phyloP scores from a whole-genome alignment of 2,797 vertebrate genomes.

The Tapirus indicus region DNA sequence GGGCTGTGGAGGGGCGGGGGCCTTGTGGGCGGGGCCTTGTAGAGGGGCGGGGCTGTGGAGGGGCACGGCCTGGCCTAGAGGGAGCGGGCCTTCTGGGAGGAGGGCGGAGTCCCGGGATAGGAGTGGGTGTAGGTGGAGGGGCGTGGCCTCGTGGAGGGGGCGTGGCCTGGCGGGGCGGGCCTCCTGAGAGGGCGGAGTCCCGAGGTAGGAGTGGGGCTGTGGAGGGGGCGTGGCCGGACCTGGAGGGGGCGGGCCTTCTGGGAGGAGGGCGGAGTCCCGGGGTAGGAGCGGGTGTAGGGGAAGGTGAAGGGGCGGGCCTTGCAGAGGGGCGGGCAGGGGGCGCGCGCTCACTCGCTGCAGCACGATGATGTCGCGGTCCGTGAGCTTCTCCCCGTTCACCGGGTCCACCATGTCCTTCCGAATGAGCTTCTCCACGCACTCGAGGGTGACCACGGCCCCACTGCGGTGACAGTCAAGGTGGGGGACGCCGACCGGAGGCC shows the following conservation, averaged over 20 bases:
- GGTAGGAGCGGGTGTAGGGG: not conserved
- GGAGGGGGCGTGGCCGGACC: no score
- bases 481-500: fast-evolving
- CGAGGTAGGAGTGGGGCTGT: not conserved
- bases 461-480: constrained; percentile 63
- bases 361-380: constrained; percentile 92
- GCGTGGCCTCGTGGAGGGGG: no score
- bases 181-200: not conserved
- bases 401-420: constrained; percentile 95
- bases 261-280: not conserved
- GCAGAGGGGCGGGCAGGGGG: no score
- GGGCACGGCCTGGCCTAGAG: no score
- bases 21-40: no score
- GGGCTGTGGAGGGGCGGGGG: fast-evolving
- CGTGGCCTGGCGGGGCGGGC: not conserved
- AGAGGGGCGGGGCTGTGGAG: no score
- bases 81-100: not conserved
- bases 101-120: not conserved
- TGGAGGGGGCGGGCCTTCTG: not conserved
- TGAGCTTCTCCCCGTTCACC: constrained; percentile 90
- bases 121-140: no score
- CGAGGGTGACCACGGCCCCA: constrained; percentile 94
- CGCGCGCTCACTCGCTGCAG: constrained; percentile 91
- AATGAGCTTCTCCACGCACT: constrained; percentile 95
- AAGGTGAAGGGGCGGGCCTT: no score